phyloP scores from a whole-genome alignment of 2,888 invertebrate genomes.

The Kuschelorhynchus macadamiae region DNA sequence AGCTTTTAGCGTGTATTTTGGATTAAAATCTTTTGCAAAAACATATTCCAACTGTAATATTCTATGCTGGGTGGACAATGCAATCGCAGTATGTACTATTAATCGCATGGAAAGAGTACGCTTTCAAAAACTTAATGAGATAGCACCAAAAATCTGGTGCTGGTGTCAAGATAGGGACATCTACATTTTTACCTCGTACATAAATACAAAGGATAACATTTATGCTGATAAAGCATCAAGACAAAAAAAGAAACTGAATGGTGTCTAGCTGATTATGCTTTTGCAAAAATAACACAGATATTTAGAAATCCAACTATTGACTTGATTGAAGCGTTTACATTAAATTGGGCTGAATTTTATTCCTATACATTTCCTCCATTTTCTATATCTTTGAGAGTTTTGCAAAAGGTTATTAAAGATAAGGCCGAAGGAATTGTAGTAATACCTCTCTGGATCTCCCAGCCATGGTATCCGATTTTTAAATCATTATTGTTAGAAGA shows the following conservation, averaged over 20 bases:
- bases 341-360: background rate
- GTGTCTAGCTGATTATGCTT: background rate
- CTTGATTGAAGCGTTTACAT: conserved; percentile 29
- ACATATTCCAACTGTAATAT: background rate
- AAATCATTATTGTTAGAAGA: background rate
- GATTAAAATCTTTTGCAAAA: background rate
- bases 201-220: conserved; percentile 22
- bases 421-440: conserved; percentile 4
- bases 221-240: conserved; percentile 32
- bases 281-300: conserved; percentile 3
- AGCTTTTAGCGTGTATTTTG: conserved; percentile 2
- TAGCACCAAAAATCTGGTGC: conserved; percentile 42
- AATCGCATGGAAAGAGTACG: conserved; percentile 38
- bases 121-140: background rate
- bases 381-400: background rate
- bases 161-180: conserved; percentile 46
- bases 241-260: conserved; percentile 10
- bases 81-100: conserved; percentile 46
- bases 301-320: conserved; percentile 25
- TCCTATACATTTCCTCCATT: background rate
- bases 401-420: conserved; percentile 4
- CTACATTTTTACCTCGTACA: conserved; percentile 25
- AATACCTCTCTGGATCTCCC: conserved; percentile 6
- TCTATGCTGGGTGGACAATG: conserved; percentile 31
- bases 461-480: conserved; percentile 16